Evolutionary conservation across 2,113 vertebrate genomes (phyloP).

Genomic region (Brienomyrus brachyistius): DNA sequence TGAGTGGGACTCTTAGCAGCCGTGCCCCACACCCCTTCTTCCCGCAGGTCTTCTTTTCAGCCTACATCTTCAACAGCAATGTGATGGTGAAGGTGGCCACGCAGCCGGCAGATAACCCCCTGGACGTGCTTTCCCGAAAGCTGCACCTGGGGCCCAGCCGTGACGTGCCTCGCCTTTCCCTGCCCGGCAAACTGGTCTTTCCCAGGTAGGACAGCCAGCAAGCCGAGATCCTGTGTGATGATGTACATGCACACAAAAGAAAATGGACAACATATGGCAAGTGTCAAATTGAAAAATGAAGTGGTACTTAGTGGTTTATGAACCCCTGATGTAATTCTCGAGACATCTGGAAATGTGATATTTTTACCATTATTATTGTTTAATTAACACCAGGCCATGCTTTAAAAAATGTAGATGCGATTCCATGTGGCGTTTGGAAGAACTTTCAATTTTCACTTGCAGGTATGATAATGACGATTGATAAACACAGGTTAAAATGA

Average conservation of each 20-base stretch:
- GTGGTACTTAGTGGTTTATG: not conserved
- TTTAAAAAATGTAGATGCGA: not conserved
- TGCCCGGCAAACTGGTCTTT: constrained; percentile 96
- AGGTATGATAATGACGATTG: too few relatives aligned
- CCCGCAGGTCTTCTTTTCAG: constrained; percentile 91
- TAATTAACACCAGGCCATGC: not conserved
- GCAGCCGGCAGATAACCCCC: constrained; percentile 93
- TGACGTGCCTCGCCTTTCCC: constrained; percentile 88
- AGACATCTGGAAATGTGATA: not conserved
- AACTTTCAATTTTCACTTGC: not conserved
- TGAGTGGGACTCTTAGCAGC: not conserved
- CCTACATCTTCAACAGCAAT: constrained; percentile 99
- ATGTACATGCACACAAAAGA: not conserved
- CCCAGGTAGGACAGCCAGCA: constrained; percentile 68
- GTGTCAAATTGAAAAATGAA: not conserved
- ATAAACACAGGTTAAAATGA: not conserved
- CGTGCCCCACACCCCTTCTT: not conserved
- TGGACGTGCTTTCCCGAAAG: constrained; percentile 92
- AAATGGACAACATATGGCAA: not conserved
- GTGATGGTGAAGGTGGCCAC: constrained; percentile 99
- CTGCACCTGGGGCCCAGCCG: constrained; percentile 91
- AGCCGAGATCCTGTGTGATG: not conserved
- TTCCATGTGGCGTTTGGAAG: not conserved
- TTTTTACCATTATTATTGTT: not conserved
- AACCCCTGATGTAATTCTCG: not conserved